phyloP scores from a whole-genome alignment of 1,140 invertebrate genomes.

The Potamilus streckersoni region DNA sequence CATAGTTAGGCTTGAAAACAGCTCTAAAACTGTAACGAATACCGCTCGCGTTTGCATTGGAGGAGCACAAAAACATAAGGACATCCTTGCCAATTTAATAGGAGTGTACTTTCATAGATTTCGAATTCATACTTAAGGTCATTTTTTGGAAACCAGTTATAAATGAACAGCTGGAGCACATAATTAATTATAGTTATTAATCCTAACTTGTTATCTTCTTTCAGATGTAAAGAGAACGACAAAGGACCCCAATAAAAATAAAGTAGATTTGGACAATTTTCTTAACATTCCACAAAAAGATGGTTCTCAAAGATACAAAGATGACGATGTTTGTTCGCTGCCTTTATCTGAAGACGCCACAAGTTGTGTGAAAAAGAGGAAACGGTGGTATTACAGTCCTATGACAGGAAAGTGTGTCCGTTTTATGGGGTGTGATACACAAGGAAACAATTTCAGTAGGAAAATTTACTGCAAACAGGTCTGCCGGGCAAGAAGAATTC shows the following conservation, averaged over 20 bases:
- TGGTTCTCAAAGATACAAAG: not conserved
- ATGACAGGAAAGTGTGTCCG: constrained; percentile 36
- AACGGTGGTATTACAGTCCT: constrained; percentile 39
- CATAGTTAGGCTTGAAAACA: too few relatives aligned
- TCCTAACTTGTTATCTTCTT: not conserved
- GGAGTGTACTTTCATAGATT: too few relatives aligned
- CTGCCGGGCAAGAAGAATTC: constrained; percentile 12
- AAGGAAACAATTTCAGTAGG: constrained; percentile 40
- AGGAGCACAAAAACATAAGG: too few relatives aligned
- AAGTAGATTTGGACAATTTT: not conserved
- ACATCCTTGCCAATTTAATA: too few relatives aligned
- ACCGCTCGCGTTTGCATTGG: too few relatives aligned
- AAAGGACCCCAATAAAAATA: not conserved
- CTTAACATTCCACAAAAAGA: not conserved
- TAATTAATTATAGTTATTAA: not conserved
- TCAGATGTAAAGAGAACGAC: not conserved
- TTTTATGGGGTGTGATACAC: constrained; percentile 37
- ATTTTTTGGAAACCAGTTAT: not conserved
- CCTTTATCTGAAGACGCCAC: constrained; percentile 24
- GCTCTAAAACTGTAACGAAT: too few relatives aligned
- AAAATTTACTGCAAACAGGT: constrained; percentile 37
- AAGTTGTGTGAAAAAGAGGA: constrained; percentile 28
- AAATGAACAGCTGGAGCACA: not conserved
- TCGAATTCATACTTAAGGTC: too few relatives aligned
- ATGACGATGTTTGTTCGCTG: constrained; percentile 17